Evolutionary conservation across 2,888 invertebrate species (phyloP), one percentile per base, ranked within the genome.

Genomic region (Toxonevra muliebris): DNA sequence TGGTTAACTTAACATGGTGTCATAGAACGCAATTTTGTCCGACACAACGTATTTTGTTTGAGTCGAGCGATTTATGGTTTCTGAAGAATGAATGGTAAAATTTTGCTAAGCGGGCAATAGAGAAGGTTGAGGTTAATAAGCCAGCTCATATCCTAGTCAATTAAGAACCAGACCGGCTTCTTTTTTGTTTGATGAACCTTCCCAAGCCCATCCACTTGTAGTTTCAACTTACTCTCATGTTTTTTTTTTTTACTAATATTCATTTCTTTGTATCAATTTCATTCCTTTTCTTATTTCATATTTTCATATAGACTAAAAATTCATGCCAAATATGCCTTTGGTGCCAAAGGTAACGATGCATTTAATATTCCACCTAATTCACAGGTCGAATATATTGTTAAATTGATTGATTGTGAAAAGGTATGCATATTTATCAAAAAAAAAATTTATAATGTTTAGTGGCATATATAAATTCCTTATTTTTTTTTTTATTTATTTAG

Each of bases 321-420:
- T 62, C 89, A 91, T 76, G 88, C 95, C 0, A 90, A 92, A 81
- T 92, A 93, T 85, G 96, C 93, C 0, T 97, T 93, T 87, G 94
- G 94, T 64, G 80, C 86, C 0, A 81, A 84, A 63, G 96, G 95
- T 0, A 91, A 90, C 71, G 75, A 88, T 0, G 88, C 90, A 61
- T 89, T 92, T 60, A 87, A 89, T 66, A 91, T 98, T 73, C 96
- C 97, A 20, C 87, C 93, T 0, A 88, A 94, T 81, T 89, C 95
- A 0, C 87, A 88, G 0, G 88, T 97, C 0, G 91, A 92, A 76
- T 98, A 97, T 84, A 89, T 88, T 13, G 91, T 98, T 0, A 92
- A 91, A 68, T 83, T 99, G 70, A 91, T 90, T 48, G 91, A 89
- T 74, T 97, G 97, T 82, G 97, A 97, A 84, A 93, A 92, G 86